Conservation (phyloP, 1,140 invertebrate species). For the Drosophila littoralis region DNA sequence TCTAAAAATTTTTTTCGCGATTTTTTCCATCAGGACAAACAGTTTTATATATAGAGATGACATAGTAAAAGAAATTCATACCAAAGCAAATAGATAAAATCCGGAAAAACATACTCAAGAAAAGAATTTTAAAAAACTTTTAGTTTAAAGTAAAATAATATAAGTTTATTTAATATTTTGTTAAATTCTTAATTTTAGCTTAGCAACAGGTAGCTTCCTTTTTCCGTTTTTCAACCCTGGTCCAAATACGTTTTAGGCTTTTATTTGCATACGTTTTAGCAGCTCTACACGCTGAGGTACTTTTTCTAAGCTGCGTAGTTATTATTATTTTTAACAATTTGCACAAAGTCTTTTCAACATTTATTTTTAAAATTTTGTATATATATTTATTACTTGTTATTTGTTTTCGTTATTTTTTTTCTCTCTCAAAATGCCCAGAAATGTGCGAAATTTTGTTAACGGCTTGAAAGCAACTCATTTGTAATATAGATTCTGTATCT, state of each 20-base stretch:
- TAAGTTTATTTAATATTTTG: background rate
- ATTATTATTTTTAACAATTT: slow-evolving; percentile 75
- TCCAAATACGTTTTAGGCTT: background rate
- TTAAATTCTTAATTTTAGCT: background rate
- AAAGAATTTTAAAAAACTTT: too few species aligned
- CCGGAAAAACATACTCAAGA: too few species aligned
- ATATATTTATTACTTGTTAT: slow-evolving; percentile 4
- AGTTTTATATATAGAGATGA: too few species aligned
- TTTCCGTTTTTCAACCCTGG: background rate
- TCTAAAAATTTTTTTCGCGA: too few species aligned
- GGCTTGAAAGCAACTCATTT: background rate
- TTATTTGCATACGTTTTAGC: slow-evolving; percentile 58
- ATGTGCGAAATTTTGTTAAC: slow-evolving; percentile 14
- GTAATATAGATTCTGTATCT: slow-evolving; percentile 11
- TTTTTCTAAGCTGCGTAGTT: slow-evolving; percentile 37
- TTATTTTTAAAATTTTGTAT: slow-evolving; percentile 73
- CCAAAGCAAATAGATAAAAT: too few species aligned
- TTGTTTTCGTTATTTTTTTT: slow-evolving; percentile 7
- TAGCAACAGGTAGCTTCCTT: background rate
- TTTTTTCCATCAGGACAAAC: too few species aligned
- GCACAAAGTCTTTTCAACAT: slow-evolving; percentile 38
- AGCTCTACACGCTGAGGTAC: slow-evolving; percentile 34
- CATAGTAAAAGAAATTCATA: too few species aligned
- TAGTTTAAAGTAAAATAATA: too few species aligned
- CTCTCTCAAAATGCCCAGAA: slow-evolving; percentile 7